Conservation (phyloP, 2,797 vertebrate species). For the Presbytis comata region DNA sequence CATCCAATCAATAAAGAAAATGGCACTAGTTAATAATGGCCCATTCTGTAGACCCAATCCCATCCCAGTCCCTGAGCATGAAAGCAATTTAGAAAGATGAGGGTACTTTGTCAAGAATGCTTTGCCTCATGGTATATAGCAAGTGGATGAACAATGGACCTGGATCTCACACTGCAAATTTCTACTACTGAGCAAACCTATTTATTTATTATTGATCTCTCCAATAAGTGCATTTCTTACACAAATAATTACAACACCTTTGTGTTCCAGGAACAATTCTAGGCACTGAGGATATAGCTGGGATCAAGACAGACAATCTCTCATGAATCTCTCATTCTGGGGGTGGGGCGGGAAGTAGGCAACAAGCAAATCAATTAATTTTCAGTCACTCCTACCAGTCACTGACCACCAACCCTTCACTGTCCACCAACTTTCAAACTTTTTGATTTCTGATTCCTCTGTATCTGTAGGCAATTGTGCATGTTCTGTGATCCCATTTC, state of each 20-base stretch:
- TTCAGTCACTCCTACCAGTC: not conserved
- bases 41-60: no score
- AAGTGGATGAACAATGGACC: not conserved
- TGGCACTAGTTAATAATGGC: not conserved
- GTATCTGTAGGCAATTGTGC: not conserved
- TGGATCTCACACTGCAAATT: not conserved
- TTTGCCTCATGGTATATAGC: not conserved
- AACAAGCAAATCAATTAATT: not conserved
- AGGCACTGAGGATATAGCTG: not conserved
- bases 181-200: not conserved
- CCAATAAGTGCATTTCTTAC: not conserved
- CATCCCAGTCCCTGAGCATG: not conserved
- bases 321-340: not conserved
- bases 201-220: not conserved
- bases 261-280: not conserved
- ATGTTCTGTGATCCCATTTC: not conserved
- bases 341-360: fast-evolving
- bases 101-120: not conserved
- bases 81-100: not conserved
- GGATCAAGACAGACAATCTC: not conserved
- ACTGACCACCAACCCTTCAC: not conserved
- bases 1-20: not conserved
- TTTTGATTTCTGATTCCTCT: not conserved
- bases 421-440: not conserved
- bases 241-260: not conserved